Base-by-base conservation (phyloP, 2,888 invertebrate species). In the Romanomermis culicivorax region DNA sequence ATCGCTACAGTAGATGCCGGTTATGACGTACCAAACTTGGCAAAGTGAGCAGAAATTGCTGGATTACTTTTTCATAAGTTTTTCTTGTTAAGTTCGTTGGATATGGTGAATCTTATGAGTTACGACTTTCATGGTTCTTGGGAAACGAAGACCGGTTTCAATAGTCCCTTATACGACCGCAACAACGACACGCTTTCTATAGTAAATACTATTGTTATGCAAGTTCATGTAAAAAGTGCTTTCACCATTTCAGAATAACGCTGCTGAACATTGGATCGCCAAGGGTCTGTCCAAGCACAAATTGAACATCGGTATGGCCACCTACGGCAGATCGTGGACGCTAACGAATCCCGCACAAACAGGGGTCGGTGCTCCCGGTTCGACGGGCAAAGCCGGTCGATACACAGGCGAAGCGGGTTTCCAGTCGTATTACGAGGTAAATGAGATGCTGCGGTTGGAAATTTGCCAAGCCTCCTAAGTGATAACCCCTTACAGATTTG, bases 351-450 rank as follows among this genome's bases (percentile, higher is more conserved):
- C 60, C 11, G 58, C 51, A 45, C 55, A 61, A 29, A 54, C 57
- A 23, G 55, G 57, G 4, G 59, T 64, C 47, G 47, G 14, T 7
- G n/a, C 11, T n/a, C 14, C 47, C 7, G 23, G 7, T 45, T 29
- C 29, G 2, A 14, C 27, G n/a, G 20, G 42, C 17, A 48, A 30
- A 11, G 26, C 23, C 24, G 7, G 61, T 4, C 58, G 57, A 45
- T 91, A 81, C 71, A 91, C 89, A 1, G 81, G 82, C 60, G 91
- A 93, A 71, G 81, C 85, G 3, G 93, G 93, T 20, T 89, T 91
- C 70, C 79, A 89, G 72, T 84, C 89, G 2, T 91, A 87, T 72
- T n/a, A n/a, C n/a, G n/a, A n/a, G n/a, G n/a, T n/a, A n/a, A 93
- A 89, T 67, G 93, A 93, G 23, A 45, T 45, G 47, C 23, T 7